phyloP scores from a whole-genome alignment of 2,888 invertebrate species.

The Erebia palarica region DNA sequence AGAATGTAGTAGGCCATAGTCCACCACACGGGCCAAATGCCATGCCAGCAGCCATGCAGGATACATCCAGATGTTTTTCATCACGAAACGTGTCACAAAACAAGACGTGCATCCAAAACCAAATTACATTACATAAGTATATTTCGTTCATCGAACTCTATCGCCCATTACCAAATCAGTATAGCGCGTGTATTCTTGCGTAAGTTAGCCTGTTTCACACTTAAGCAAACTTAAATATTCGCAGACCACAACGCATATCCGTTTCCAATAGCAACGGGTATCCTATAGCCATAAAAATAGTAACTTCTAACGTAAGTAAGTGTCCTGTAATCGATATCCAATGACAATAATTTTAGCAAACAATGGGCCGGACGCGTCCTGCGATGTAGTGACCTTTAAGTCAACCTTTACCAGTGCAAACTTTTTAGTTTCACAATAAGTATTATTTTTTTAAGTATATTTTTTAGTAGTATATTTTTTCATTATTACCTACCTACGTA shows the following conservation, averaged over 20 bases:
- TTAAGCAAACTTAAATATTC: constrained; percentile 36
- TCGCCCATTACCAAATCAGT: not conserved
- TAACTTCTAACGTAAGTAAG: not conserved
- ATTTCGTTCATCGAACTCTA: not conserved
- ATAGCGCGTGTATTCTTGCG: constrained; percentile 20
- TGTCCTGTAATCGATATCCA: constrained; percentile 38
- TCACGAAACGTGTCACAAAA: not conserved
- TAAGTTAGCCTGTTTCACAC: constrained; percentile 32
- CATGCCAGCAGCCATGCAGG: too few relatives aligned
- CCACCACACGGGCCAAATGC: too few relatives aligned
- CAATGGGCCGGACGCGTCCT: constrained; percentile 35
- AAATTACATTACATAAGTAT: not conserved
- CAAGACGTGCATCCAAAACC: not conserved
- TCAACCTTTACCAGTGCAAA: not conserved
- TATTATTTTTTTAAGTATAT: too few relatives aligned
- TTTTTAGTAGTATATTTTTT: too few relatives aligned
- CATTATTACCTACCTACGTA: too few relatives aligned
- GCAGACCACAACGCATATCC: constrained; percentile 34
- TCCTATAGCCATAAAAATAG: constrained; percentile 23
- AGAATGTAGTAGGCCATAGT: too few relatives aligned
- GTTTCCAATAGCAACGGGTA: constrained; percentile 34
- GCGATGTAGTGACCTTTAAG: not conserved
- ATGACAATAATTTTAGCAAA: constrained; percentile 35
- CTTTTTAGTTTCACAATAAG: too few relatives aligned
- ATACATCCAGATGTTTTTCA: too few relatives aligned